A percentile compares a stretch with the other conserved stretches of the same genome.
These are phyloP conservation scores for Oryzias curvinotus DNA, from an alignment of 2,113 vertebrate species.

Conservation along the genomic window DNA sequence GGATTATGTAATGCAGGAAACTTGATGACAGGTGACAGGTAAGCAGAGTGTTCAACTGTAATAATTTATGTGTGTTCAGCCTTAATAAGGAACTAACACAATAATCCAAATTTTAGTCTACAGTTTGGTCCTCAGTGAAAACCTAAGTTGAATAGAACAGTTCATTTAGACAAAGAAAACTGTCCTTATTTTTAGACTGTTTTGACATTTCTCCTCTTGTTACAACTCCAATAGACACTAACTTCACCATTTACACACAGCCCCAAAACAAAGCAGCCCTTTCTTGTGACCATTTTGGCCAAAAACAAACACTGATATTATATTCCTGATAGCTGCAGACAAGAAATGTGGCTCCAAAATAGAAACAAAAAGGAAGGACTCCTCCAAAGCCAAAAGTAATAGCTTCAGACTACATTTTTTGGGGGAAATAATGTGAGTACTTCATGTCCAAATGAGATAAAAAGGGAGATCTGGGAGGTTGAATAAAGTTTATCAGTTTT, in stretches of 20 bases:
- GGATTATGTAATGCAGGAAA: not conserved
- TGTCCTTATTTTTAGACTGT: not conserved
- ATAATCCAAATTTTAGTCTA: not conserved
- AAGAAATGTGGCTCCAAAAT: slow-evolving; percentile 48
- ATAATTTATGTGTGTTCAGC: too few relatives aligned
- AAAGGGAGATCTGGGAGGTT: not conserved
- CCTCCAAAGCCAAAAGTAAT: slow-evolving; percentile 60
- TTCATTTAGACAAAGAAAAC: not conserved
- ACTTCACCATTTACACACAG: slow-evolving; percentile 19
- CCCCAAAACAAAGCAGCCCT: slow-evolving; percentile 44
- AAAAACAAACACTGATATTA: slow-evolving; percentile 42
- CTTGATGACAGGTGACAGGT: not conserved
- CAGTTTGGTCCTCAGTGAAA: not conserved
- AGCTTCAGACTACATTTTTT: slow-evolving; percentile 44
- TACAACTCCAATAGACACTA: slow-evolving; percentile 10
- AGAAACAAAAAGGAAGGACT: slow-evolving; percentile 47
- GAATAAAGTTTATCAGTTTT: slow-evolving; percentile 23
- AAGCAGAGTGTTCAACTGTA: not conserved
- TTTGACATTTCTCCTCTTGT: too few relatives aligned
- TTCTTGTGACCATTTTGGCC: slow-evolving; percentile 43
- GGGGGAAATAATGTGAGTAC: slow-evolving; percentile 54
- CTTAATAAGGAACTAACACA: not conserved
- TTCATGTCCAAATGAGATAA: slow-evolving; percentile 39
- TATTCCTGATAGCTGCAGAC: slow-evolving; percentile 54
- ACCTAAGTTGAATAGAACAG: not conserved